A percentile compares a stretch with the other conserved stretches of the same genome.
Conservation (phyloP, 35 echinoderm and acorn worm genomes). For the Ophioderma brevispina region DNA sequence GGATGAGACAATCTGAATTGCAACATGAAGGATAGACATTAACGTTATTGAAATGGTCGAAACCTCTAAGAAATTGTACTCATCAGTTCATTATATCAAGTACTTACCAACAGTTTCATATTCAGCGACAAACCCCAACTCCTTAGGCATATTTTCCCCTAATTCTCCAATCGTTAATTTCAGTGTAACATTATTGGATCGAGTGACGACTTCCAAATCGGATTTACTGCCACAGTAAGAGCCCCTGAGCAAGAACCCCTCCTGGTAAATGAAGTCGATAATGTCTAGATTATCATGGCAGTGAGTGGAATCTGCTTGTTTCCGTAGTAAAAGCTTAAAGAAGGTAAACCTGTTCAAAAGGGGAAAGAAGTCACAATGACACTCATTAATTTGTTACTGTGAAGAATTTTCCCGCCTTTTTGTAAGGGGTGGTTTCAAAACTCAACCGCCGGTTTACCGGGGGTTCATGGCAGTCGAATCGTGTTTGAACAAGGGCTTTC, state of each 20-base stretch:
- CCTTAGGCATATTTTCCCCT: conserved; percentile 59
- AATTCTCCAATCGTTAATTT: conserved; percentile 46
- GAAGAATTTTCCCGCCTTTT: no score
- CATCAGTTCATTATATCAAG: not conserved
- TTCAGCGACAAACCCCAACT: conserved; percentile 60
- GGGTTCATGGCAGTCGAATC: no score
- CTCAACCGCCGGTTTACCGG: no score
- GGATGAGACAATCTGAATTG: conserved; percentile 55
- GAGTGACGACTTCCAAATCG: conserved; percentile 42
- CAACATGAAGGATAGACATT: not conserved
- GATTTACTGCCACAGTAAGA: conserved; percentile 54
- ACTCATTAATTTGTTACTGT: no score
- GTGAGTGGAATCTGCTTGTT: conserved; percentile 8
- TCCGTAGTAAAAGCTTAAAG: conserved; percentile 4
- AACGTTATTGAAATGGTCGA: no score
- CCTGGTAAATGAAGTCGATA: conserved; percentile 10
- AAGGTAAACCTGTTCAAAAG: not conserved
- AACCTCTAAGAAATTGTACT: no score
- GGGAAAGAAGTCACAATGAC: not conserved
- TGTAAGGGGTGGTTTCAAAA: no score
- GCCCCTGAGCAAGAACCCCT: conserved; percentile 18
- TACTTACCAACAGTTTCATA: conserved; percentile 61
- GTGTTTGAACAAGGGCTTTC: no score
- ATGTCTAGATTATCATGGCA: conserved; percentile 64
- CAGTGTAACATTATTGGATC: conserved; percentile 44